These are phyloP conservation scores for Hapalemur alaotrensis DNA, from an alignment of 2,797 vertebrate species.

Conservation along the genomic window DNA sequence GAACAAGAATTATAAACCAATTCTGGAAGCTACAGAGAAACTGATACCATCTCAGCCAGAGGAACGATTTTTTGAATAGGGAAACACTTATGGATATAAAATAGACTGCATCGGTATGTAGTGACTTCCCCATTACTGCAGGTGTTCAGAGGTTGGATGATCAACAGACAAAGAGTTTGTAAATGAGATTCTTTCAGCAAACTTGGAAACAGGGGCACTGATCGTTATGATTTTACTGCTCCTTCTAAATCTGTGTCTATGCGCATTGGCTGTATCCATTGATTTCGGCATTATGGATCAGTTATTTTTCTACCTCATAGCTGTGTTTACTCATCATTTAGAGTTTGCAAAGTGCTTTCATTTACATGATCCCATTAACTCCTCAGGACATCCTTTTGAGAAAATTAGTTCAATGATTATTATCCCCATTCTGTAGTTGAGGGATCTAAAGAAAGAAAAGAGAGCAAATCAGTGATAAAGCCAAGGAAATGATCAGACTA, in stretches of 20 bases:
- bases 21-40: not conserved
- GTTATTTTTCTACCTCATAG: not conserved
- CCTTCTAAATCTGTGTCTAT: not conserved
- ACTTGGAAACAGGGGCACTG: not conserved
- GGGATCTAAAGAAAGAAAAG: not conserved
- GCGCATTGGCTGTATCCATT: not conserved
- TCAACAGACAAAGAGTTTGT: not conserved
- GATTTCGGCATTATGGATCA: not conserved
- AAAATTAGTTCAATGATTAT: not conserved
- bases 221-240: not conserved
- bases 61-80: not conserved
- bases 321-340: not conserved
- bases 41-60: not conserved
- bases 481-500: not conserved
- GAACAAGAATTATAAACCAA: not conserved
- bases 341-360: slow-evolving; percentile 13
- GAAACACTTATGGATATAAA: not conserved
- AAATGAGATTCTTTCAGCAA: not conserved
- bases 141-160: not conserved
- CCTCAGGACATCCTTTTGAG: not conserved
- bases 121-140: not conserved
- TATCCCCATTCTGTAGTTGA: not conserved
- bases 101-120: not conserved
- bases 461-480: not conserved
- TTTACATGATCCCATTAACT: not conserved